Evolutionary conservation across 2,113 vertebrate species (phyloP).

Genomic region (Struthidea cinerea): DNA sequence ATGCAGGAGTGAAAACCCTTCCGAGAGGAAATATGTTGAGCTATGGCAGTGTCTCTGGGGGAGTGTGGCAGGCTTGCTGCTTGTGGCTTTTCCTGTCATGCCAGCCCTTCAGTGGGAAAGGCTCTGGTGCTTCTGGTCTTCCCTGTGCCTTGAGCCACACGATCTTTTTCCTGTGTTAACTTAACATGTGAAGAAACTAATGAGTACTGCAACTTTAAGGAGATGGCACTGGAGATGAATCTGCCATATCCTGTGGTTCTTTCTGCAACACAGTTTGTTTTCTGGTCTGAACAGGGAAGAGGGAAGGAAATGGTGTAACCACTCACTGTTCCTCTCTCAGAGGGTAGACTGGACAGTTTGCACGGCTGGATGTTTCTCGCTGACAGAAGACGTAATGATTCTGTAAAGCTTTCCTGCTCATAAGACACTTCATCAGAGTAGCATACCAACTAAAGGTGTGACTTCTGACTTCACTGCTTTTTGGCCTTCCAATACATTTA

Average conservation of each 20-base stretch:
- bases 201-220: not conserved
- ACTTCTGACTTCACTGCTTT: not conserved
- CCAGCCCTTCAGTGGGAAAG: not conserved
- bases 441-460: not conserved
- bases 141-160: not conserved
- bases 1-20: not conserved
- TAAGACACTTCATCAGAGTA: not conserved
- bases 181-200: not conserved
- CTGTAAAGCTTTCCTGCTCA: not conserved
- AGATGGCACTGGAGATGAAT: not conserved
- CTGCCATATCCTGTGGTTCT: rapidly evolving
- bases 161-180: not conserved
- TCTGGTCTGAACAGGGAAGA: not conserved
- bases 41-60: not conserved
- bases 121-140: not conserved
- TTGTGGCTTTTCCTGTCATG: not conserved
- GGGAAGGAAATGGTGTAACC: not conserved
- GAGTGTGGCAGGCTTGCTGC: not conserved
- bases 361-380: not conserved
- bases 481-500: not conserved
- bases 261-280: not conserved
- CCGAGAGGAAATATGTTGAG: not conserved
- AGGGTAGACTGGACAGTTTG: not conserved
- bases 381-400: not conserved
- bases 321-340: not conserved